Base-by-base conservation (phyloP, 2,113 vertebrate genomes). In the Riparia riparia region DNA sequence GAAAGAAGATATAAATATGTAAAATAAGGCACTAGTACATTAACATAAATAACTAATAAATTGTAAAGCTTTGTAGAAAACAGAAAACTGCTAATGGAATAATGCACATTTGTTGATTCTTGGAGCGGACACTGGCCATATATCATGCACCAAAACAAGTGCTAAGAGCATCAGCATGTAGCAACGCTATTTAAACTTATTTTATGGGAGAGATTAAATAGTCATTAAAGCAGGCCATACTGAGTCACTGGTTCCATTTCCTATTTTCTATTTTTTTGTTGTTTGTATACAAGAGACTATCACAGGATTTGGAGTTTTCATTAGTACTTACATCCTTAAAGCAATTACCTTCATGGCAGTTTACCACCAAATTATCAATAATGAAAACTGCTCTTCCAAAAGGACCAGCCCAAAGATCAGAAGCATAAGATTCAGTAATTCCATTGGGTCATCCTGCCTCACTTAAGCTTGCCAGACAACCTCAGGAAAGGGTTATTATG, bases 1-100 rank as follows among this genome's bases (percentile, higher is more conserved):
- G 77, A 86, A 97, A 96, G 72, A 96, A 82, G 89, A 93, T 86
- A 70, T 93, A 97, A 96, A 96, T 94, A 96, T 20, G 77, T 96
- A 97, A 97, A 97, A 96, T 92, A 96, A 94, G 85, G 79, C 80
- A 94, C 49, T 66, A 80, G 84, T 85, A 94, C 56, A 93, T 97
- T 97, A 97, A 95, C 89, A 96, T 97, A 97, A 97, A 96, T 97
- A 93, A 87, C 92, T 96, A 97, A 97, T 97, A 97, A 97, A 97
- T 96, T 92, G 61, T 93, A 95, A 90, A 69, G 78, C 87, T 97
- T 96, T 89, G 89, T 91, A 96, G 95, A 92, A 96, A 97, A 96
- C 83, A 88, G 88, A 92, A 97, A 96, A 93, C 42, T 88, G 80
- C 85, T 98, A 97, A 96, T 95, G 93, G 94, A 96, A 96, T 97